These are phyloP conservation scores for Leucopsar rothschildi DNA, from an alignment of 2,113 vertebrate species.

Conservation along the genomic window DNA sequence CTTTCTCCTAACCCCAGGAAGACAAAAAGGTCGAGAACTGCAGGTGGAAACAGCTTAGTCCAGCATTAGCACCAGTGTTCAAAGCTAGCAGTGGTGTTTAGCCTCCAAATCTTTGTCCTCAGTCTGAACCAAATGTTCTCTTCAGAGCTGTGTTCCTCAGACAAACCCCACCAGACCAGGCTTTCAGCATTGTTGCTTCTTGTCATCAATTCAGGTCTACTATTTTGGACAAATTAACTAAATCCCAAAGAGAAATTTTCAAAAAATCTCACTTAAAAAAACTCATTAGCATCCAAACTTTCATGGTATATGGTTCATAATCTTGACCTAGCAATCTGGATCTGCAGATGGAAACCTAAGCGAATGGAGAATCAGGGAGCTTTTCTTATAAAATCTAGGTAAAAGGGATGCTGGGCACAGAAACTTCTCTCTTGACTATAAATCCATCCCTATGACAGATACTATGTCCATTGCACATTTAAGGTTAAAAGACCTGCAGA, in stretches of 20 bases:
- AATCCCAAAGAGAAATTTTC: background rate
- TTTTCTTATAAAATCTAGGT: background rate
- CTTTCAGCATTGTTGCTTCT: background rate
- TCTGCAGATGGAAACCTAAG: background rate
- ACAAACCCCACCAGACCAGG: background rate
- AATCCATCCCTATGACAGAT: background rate
- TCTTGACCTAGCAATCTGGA: background rate
- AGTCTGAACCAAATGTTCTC: background rate
- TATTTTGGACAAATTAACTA: background rate
- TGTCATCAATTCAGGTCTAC: background rate
- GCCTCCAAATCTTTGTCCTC: background rate
- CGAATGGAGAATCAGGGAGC: background rate
- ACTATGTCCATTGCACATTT: background rate
- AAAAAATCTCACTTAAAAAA: background rate
- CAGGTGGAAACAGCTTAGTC: background rate
- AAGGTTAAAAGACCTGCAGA: background rate
- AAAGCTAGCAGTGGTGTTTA: background rate
- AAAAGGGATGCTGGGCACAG: background rate
- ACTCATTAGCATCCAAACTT: background rate
- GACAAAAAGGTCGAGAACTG: background rate
- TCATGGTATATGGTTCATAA: background rate
- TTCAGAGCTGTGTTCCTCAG: background rate
- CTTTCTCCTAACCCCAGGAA: background rate
- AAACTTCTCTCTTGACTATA: background rate
- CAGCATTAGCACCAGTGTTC: no score